Conservation (phyloP, 1,140 invertebrate genomes). For the Drosophila watanabei region DNA sequence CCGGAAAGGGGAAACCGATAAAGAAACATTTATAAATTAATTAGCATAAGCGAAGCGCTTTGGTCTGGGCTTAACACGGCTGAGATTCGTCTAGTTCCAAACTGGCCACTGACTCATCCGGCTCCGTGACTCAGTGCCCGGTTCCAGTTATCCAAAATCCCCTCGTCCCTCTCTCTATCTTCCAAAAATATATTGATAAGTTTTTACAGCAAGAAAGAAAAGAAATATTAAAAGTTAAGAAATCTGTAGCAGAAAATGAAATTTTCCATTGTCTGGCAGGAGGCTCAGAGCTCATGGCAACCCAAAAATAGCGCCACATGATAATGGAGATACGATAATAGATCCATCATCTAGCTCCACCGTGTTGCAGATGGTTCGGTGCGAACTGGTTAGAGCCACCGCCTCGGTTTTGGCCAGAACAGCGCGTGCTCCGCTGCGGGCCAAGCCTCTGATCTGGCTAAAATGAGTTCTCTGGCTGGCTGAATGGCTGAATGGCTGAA, state of each 20-base stretch:
- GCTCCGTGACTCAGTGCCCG: slow-evolving; percentile 32
- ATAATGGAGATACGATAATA: slow-evolving; percentile 40
- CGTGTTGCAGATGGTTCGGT: slow-evolving; percentile 34
- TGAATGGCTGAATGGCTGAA: neutral
- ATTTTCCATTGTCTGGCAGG: slow-evolving; percentile 36
- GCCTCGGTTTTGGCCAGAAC: neutral
- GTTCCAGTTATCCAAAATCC: slow-evolving; percentile 22
- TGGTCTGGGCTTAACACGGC: slow-evolving; percentile 42
- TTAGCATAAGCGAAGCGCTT: slow-evolving; percentile 71
- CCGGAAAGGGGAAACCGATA: slow-evolving; percentile 2
- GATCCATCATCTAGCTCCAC: slow-evolving; percentile 14
- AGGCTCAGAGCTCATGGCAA: slow-evolving; percentile 20
- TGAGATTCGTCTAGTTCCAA: slow-evolving; percentile 75
- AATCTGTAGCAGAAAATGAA: neutral
- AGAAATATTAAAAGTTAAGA: neutral
- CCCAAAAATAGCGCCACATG: slow-evolving; percentile 33
- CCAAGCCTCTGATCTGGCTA: slow-evolving; percentile 45
- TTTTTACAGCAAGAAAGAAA: slow-evolving; percentile 11
- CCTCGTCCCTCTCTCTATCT: neutral
- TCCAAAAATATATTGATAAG: slow-evolving; percentile 19
- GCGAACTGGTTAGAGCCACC: slow-evolving; percentile 43
- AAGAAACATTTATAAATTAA: slow-evolving; percentile 75
- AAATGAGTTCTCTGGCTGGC: slow-evolving; percentile 19
- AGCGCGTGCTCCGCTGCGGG: slow-evolving; percentile 25
- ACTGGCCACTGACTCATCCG: slow-evolving; percentile 48